Evolutionary conservation across 2,113 vertebrate genomes (phyloP).

Genomic region (Mesembrinibis cayennensis): DNA sequence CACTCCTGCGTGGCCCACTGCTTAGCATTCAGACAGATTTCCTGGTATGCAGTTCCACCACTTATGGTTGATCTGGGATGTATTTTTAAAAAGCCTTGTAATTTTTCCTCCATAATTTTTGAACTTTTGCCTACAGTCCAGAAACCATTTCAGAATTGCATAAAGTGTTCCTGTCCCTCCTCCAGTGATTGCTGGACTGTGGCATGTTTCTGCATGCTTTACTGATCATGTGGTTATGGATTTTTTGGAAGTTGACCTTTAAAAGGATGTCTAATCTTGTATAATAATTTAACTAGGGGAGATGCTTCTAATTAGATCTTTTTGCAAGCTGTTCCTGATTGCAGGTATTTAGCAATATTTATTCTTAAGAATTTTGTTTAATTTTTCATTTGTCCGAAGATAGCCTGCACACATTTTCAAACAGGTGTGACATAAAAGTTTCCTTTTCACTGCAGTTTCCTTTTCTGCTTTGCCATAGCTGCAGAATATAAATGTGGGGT

Average conservation of each 20-base stretch:
- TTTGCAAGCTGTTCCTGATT: neutral
- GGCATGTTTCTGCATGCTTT: neutral
- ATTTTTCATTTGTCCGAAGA: neutral
- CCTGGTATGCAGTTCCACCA: neutral
- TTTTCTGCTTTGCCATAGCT: neutral
- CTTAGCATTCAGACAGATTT: neutral
- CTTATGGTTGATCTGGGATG: neutral
- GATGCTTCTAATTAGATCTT: neutral
- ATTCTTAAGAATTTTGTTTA: neutral
- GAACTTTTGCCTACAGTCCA: neutral
- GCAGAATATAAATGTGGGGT: neutral
- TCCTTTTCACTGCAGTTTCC: neutral
- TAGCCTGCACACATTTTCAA: neutral
- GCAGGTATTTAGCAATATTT: neutral
- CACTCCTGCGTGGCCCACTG: neutral
- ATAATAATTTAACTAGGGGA: neutral
- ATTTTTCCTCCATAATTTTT: neutral
- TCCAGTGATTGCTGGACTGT: neutral
- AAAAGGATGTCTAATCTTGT: neutral
- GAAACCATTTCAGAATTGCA: neutral
- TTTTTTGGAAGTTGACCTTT: slow-evolving; percentile 16
- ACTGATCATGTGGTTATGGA: neutral
- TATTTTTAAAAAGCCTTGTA: neutral
- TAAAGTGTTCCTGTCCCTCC: neutral
- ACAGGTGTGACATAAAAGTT: neutral